These are phyloP conservation scores for Philonicus albiceps DNA, from an alignment of 2,888 invertebrate genomes.

Conservation along the genomic window DNA sequence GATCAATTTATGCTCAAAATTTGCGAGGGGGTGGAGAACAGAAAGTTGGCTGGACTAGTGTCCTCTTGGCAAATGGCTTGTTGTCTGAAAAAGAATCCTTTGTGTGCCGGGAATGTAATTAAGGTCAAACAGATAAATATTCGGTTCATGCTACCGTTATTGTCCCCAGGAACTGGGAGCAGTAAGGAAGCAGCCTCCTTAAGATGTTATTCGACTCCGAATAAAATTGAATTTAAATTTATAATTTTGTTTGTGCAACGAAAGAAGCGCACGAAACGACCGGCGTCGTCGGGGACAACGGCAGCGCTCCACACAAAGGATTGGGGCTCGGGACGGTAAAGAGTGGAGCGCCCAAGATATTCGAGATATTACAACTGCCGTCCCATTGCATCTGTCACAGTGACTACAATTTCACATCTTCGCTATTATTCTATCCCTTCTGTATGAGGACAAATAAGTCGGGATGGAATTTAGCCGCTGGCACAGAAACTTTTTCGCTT, in stretches of 20 bases:
- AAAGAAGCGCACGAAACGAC: neutral
- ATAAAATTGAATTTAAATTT: constrained; percentile 38
- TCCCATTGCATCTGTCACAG: constrained; percentile 38
- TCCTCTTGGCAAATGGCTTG: constrained; percentile 2
- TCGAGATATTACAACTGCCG: constrained; percentile 31
- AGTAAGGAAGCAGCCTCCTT: neutral
- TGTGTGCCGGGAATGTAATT: constrained; percentile 2
- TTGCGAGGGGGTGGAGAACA: neutral
- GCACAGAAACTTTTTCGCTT: constrained; percentile 15
- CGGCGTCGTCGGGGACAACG: neutral
- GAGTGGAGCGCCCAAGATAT: neutral
- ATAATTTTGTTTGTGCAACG: constrained; percentile 31
- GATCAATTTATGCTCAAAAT: neutral
- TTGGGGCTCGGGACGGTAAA: neutral
- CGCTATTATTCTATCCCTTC: neutral
- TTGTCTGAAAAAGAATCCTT: neutral
- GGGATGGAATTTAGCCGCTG: constrained; percentile 31
- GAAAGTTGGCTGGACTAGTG: neutral
- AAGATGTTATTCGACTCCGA: constrained; percentile 10
- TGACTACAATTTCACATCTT: neutral
- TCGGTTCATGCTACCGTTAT: neutral
- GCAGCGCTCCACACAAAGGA: neutral
- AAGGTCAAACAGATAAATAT: constrained; percentile 23
- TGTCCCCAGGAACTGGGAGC: neutral
- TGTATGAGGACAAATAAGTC: constrained; percentile 30